These are phyloP conservation scores for Globodera ellingtonae DNA, from an alignment of 1,140 invertebrate species.

Conservation along the genomic window DNA sequence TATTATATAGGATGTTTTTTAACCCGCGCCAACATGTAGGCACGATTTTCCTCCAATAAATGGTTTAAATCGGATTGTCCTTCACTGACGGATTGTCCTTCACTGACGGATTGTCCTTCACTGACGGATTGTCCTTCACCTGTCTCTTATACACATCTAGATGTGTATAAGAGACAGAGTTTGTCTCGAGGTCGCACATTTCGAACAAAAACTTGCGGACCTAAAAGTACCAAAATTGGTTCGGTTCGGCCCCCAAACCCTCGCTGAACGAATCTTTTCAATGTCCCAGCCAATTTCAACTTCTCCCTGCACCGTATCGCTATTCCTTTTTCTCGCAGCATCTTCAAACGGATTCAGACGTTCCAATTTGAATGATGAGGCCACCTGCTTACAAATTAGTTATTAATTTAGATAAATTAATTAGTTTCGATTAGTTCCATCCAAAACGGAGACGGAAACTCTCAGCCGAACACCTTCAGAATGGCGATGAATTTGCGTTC, in stretches of 20 bases:
- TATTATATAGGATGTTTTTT: too few relatives aligned
- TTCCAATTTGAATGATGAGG: constrained; percentile 14
- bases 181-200: constrained; percentile 8
- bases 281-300: neutral
- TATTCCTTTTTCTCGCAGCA: neutral
- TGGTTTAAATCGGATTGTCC: too few relatives aligned
- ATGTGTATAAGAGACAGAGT: too few relatives aligned
- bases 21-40: too few relatives aligned
- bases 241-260: too few relatives aligned
- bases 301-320: neutral
- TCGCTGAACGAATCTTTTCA: neutral
- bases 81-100: too few relatives aligned
- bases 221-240: neutral
- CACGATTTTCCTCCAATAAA: too few relatives aligned
- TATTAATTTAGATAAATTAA: neutral
- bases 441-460: too few relatives aligned
- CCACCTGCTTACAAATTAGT: neutral
- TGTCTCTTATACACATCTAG: too few relatives aligned
- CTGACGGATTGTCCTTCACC: too few relatives aligned
- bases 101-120: too few relatives aligned
- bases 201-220: constrained; percentile 16
- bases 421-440: too few relatives aligned
- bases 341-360: constrained; percentile 18
- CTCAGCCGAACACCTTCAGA: neutral
- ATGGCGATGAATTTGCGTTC: constrained; percentile 12